phyloP scores from a whole-genome alignment of 30 jellyfish, hydroid and myxozoan species.

The Pelagia noctiluca region DNA sequence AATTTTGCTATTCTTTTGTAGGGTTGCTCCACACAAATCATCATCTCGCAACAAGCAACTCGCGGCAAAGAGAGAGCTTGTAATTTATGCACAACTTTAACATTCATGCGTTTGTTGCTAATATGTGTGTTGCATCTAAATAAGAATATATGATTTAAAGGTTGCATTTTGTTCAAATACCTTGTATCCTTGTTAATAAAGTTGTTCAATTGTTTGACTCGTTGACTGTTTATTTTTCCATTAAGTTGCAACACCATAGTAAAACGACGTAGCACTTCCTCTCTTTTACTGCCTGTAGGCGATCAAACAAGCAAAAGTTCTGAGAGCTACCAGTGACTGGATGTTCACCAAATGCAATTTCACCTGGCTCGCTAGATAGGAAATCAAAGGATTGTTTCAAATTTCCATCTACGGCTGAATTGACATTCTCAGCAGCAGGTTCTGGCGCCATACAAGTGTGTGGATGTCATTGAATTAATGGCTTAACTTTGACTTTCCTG shows the following conservation, averaged over 20 bases:
- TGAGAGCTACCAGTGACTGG: constrained; percentile 6
- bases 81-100: constrained; percentile 4
- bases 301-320: not conserved
- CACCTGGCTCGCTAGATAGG: not conserved
- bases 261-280: not conserved
- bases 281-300: not conserved
- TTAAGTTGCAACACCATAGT: too few relatives aligned
- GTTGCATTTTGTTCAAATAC: not conserved
- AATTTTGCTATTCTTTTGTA: not conserved
- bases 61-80: not conserved
- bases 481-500: too few relatives aligned
- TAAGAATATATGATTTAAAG: not conserved
- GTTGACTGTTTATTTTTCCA: too few relatives aligned
- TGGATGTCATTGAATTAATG: too few relatives aligned
- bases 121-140: constrained; percentile 28
- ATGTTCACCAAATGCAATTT: not conserved
- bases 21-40: not conserved
- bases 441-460: not conserved
- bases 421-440: not conserved
- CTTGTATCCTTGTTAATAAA: too few relatives aligned
- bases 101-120: constrained; percentile 37
- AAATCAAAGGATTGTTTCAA: not conserved
- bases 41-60: not conserved
- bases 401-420: not conserved
- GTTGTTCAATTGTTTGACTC: too few relatives aligned